A percentile compares a stretch with the other conserved stretches of the same genome.
These are phyloP conservation scores for Mastomys coucha DNA, from an alignment of 2,113 vertebrate genomes.

Conservation along the genomic window DNA sequence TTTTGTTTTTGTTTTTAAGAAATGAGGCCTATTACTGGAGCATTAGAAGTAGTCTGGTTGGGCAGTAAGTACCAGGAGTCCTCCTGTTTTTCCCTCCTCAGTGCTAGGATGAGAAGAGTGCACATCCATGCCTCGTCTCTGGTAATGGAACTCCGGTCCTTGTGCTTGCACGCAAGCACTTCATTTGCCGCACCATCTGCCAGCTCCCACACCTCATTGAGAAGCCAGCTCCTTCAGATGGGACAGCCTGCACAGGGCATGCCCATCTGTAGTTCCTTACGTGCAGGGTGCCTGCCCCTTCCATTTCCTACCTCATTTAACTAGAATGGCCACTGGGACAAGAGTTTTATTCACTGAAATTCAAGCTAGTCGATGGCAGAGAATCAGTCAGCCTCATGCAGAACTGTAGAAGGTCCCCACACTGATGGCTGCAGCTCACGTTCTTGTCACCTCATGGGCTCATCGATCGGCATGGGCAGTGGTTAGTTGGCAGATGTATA, in stretches of 20 bases:
- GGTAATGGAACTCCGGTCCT: background rate
- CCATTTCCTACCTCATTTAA: background rate
- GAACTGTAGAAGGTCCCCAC: background rate
- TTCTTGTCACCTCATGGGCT: background rate
- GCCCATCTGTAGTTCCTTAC: accelerated
- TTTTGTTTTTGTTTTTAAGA: background rate
- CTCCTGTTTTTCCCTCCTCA: background rate
- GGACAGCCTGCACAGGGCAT: accelerated
- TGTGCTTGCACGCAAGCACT: background rate
- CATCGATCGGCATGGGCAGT: background rate
- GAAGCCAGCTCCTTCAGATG: background rate
- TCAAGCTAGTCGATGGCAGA: background rate
- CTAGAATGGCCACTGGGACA: background rate
- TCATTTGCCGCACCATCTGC: background rate
- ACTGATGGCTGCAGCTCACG: background rate
- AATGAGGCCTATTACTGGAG: background rate
- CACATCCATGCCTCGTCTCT: background rate
- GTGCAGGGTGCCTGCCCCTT: accelerated
- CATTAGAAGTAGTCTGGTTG: background rate
- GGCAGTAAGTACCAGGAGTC: background rate
- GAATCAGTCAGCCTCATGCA: background rate
- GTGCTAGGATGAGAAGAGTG: background rate
- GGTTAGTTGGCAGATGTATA: background rate
- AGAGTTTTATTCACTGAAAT: background rate
- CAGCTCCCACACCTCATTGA: background rate